phyloP scores from a whole-genome alignment of 2,888 invertebrate species.

The Eristalis tenax region DNA sequence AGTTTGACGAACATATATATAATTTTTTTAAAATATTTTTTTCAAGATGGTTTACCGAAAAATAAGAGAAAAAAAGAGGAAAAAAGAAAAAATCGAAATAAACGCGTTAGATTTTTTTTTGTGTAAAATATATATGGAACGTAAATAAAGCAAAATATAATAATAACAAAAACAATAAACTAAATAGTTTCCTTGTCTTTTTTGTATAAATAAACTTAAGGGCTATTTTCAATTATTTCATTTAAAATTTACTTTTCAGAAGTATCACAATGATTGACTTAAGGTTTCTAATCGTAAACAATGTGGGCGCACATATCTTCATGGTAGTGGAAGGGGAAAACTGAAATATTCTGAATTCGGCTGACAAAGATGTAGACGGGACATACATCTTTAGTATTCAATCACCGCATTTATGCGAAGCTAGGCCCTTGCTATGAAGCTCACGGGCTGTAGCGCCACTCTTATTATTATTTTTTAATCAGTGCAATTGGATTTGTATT shows the following conservation, averaged over 20 bases:
- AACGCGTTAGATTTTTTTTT: constrained; percentile 81
- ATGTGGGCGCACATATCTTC: constrained; percentile 26
- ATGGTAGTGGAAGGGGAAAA: neutral
- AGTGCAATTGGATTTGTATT: no score
- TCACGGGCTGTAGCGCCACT: no score
- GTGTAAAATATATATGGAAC: constrained; percentile 74
- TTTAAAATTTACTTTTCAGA: constrained; percentile 5
- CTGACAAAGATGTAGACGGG: no score
- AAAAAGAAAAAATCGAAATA: constrained; percentile 81
- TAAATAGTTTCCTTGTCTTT: constrained; percentile 32
- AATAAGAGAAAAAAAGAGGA: constrained; percentile 78
- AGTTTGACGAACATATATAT: constrained; percentile 81
- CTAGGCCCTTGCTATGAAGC: no score
- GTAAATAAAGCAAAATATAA: constrained; percentile 57
- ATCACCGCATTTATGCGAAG: no score
- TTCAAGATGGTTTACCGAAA: constrained; percentile 77
- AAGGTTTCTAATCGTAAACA: neutral
- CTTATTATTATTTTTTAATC: no score
- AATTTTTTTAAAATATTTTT: constrained; percentile 76
- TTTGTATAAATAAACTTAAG: constrained; percentile 47
- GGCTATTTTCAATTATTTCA: constrained; percentile 23
- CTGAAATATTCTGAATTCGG: neutral
- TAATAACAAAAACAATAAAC: constrained; percentile 62
- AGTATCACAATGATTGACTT: constrained; percentile 5
- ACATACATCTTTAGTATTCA: no score